Evolutionary conservation across 2,888 invertebrate genomes (phyloP).

Genomic region (Sinhomidia bicolor): DNA sequence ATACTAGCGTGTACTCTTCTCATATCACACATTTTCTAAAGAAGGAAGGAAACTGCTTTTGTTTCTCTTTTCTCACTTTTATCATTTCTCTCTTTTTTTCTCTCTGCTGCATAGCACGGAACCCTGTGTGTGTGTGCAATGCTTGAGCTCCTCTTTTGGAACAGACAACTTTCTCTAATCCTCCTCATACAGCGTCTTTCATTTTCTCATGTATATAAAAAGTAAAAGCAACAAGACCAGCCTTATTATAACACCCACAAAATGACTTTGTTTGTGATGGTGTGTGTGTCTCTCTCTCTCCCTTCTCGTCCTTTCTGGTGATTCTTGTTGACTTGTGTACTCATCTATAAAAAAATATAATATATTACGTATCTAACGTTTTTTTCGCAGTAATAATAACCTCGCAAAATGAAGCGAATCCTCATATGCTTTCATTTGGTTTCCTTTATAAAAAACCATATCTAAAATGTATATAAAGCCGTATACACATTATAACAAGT

Average conservation of each 20-base stretch:
- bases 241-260: conserved; percentile 19
- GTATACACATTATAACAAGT: not conserved
- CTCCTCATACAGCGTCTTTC: not conserved
- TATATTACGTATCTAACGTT: not conserved
- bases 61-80: conserved; percentile 33
- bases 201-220: conserved; percentile 2
- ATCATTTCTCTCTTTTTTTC: not conserved
- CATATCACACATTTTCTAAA: not conserved
- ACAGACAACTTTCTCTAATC: conserved; percentile 25
- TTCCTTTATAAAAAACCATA: conserved; percentile 1
- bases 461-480: not conserved
- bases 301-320: not conserved
- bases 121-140: too few species aligned
- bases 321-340: not conserved
- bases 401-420: conserved; percentile 33
- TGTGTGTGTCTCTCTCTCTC: not conserved
- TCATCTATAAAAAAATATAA: too few species aligned
- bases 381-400: conserved; percentile 6
- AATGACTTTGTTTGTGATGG: not conserved
- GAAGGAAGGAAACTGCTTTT: not conserved
- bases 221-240: conserved; percentile 4
- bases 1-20: not conserved
- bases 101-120: too few species aligned
- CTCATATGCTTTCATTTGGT: conserved; percentile 23
- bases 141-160: conserved; percentile 13